A percentile compares a stretch with the other conserved stretches of the same genome.
phyloP scores from a whole-genome alignment of 2,797 vertebrate species.

The Brachymystax lenok region DNA sequence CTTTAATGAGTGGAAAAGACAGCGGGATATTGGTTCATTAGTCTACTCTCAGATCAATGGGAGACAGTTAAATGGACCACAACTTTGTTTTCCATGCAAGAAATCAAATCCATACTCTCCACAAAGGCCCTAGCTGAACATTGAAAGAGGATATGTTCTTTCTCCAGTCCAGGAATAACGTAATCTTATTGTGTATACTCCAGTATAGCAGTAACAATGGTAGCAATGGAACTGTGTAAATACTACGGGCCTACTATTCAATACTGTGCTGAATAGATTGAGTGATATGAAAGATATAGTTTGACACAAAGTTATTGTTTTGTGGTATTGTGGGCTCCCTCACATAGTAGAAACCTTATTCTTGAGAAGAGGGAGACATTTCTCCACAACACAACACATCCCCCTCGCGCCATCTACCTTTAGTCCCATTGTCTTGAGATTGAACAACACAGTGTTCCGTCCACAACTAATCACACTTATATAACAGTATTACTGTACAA shows the following conservation, averaged over 20 bases:
- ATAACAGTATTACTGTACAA: neutral
- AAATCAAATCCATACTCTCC: slow-evolving; percentile 62
- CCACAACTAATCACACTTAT: neutral
- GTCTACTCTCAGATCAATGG: slow-evolving; percentile 1
- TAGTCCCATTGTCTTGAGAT: neutral
- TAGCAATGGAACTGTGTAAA: too few species aligned
- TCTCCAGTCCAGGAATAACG: neutral
- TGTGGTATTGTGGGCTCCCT: too few species aligned
- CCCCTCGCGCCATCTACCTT: too few species aligned
- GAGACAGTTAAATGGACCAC: neutral
- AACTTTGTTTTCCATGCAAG: slow-evolving; percentile 39
- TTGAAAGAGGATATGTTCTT: neutral
- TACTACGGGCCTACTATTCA: neutral
- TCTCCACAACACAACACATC: too few species aligned
- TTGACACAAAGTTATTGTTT: too few species aligned
- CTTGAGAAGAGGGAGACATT: too few species aligned
- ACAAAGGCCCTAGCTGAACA: slow-evolving; percentile 13
- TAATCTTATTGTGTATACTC: too few species aligned
- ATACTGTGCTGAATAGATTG: too few species aligned
- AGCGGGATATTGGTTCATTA: neutral
- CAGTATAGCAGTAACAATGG: too few species aligned
- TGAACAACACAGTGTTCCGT: neutral
- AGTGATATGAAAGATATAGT: too few species aligned
- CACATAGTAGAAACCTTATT: too few species aligned
- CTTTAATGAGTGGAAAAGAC: neutral